These are phyloP conservation scores for Drosophila nigrodunni DNA, from an alignment of 1,140 invertebrate genomes.

Conservation along the genomic window DNA sequence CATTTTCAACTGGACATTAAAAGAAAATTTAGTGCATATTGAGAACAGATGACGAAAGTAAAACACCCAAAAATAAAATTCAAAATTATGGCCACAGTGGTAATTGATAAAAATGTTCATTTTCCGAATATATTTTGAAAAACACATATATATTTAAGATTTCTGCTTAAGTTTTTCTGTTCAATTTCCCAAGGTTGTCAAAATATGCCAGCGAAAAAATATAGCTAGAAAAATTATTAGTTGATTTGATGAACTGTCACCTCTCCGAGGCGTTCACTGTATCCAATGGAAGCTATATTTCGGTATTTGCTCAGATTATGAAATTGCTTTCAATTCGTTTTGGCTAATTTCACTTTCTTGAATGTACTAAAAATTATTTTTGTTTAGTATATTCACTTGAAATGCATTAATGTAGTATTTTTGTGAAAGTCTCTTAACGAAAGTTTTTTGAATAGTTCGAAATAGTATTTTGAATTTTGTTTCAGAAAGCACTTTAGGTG, in stretches of 20 bases:
- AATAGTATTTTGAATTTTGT: neutral
- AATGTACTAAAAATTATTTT: neutral
- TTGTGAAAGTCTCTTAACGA: constrained; percentile 19
- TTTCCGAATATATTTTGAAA: neutral
- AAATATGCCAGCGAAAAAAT: constrained; percentile 2
- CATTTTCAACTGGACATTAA: constrained; percentile 46
- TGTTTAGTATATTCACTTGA: constrained; percentile 26
- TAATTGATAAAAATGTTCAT: no score
- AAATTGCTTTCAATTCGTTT: constrained; percentile 22
- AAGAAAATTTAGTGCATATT: constrained; percentile 40
- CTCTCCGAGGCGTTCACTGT: neutral
- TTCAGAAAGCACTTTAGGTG: no score
- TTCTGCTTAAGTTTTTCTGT: neutral
- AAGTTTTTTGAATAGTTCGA: neutral
- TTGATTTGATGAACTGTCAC: neutral
- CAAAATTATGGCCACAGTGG: neutral
- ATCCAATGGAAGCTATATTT: constrained; percentile 19
- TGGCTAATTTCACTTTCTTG: constrained; percentile 36
- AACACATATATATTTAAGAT: neutral
- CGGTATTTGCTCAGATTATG: constrained; percentile 1
- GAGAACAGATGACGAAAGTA: constrained; percentile 36
- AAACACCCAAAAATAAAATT: neutral
- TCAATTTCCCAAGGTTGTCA: neutral
- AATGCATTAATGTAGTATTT: constrained; percentile 29
- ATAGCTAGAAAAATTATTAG: no score